Base-by-base conservation (phyloP, 2,113 vertebrate genomes). In the Pyrgilauda ruficollis region DNA sequence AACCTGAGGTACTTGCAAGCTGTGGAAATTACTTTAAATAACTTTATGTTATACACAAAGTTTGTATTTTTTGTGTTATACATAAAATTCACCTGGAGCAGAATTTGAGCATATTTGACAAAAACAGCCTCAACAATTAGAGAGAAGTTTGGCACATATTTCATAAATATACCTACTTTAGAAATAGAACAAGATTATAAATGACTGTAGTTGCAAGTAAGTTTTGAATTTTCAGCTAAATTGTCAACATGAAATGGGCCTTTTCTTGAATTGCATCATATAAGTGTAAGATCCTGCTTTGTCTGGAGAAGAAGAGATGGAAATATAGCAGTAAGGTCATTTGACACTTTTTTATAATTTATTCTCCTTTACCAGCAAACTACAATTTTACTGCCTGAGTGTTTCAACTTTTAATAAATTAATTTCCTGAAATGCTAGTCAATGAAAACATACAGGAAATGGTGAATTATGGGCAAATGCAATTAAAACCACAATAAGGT, bases 401-500 rank as follows among this genome's bases (percentile, higher is more conserved):
- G 31, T 74, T 91, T 84, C 58, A 73, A 6, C 26, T 94, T 84
- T 56, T 49, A 72, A 67, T 69, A 89, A 97, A 74, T 53, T 70
- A 63, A 93, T 91, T 97, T 96, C 39, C 58, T 81, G 69, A 92
- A 82, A 78, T 64, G 35, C 6, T 86, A 39, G 26, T 76, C 4
- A 56, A 18, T 63, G 22, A 64, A 84, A 91, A 84, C 46, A 46
- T 47, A 90, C 61, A 84, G 39, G 61, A 94, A 95, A 83, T 53
- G 0, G 74, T 55, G 30, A 90, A 52, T 33, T 81, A 64, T 84
- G 49, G 52, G 58, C 10, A 87, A 69, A 85, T 35, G 64, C 26
- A 87, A 92, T 77, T 87, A 92, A 88, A 89, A 70, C 15, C 46
- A 61, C 39, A 70, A 7, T 69, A 86, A 94, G 37, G 80, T 18